A percentile compares a stretch with the other conserved stretches of the same genome.
These are phyloP conservation scores for Pogoniulus pusillus DNA, from an alignment of 2,797 vertebrate genomes.

Conservation along the genomic window DNA sequence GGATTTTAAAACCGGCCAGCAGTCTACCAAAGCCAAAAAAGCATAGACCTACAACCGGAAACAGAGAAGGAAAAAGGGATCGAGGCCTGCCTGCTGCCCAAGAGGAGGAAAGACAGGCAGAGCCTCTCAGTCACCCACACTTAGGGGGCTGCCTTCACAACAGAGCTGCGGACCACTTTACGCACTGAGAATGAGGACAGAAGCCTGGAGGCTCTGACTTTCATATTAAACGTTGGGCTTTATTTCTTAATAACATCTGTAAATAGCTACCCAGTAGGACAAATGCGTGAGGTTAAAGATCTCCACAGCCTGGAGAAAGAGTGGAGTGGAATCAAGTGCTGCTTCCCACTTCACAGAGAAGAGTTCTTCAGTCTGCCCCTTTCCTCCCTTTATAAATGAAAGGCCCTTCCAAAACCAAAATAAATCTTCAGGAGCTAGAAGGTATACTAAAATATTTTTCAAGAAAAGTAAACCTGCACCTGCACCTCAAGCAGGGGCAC, in stretches of 20 bases:
- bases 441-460: not conserved
- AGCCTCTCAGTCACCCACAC: not conserved
- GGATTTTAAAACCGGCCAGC: constrained; percentile 56
- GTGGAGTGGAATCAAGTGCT: not conserved
- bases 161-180: not conserved
- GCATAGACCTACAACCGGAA: not conserved
- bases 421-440: not conserved
- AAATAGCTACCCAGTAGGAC: not conserved
- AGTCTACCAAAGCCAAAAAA: not conserved
- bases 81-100: constrained; percentile 3
- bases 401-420: not conserved
- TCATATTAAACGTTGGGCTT: not conserved
- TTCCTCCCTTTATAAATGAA: not conserved
- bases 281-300: not conserved
- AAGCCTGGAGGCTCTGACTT: not conserved
- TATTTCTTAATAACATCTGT: constrained; percentile 8
- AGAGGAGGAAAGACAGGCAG: not conserved
- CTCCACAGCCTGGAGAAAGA: not conserved
- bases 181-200: not conserved
- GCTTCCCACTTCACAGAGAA: constrained; percentile 42
- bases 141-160: not conserved
- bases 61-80: not conserved
- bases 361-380: constrained; percentile 1
- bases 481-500: not conserved
- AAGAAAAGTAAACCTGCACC: not conserved